Percentiles rank a stretch among this genome's conserved stretches.
Conservation (phyloP, 2,797 vertebrate genomes). For the Rhinophrynus dorsalis region DNA sequence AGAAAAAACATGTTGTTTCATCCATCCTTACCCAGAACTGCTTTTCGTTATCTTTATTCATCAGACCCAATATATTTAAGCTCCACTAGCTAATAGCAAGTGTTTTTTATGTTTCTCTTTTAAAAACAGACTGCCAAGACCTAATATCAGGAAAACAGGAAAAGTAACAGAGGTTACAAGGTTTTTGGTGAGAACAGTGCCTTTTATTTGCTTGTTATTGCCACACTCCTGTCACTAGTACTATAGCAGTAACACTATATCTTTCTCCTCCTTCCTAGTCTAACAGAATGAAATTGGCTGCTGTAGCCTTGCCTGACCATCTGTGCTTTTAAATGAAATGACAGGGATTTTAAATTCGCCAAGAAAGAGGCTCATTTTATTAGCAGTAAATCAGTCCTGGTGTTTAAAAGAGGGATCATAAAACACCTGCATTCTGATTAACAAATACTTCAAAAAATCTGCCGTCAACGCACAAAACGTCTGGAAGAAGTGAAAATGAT, state of each 20-base stretch:
- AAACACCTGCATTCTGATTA: constrained; percentile 35
- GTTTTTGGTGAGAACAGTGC: constrained; percentile 42
- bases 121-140: constrained; percentile 6
- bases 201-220: constrained; percentile 43
- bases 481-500: not conserved
- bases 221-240: constrained; percentile 40
- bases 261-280: constrained; percentile 27
- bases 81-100: too few species aligned
- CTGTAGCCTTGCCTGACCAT: constrained; percentile 36
- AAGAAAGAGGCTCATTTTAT: constrained; percentile 47
- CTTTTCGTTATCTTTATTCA: too few species aligned
- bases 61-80: too few species aligned
- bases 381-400: constrained; percentile 38
- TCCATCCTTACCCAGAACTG: too few species aligned
- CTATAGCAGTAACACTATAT: constrained; percentile 36
- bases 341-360: constrained; percentile 37
- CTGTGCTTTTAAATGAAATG: constrained; percentile 47
- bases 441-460: constrained; percentile 11
- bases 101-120: constrained; percentile 18
- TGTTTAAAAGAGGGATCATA: constrained; percentile 29
- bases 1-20: too few species aligned
- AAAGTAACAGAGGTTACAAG: constrained; percentile 2
- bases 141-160: constrained; percentile 22
- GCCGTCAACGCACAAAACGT: not conserved
- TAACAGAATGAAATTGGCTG: constrained; percentile 43